Conservation (phyloP, 2,888 invertebrate genomes). For the Hofmannophila pseudospretella region DNA sequence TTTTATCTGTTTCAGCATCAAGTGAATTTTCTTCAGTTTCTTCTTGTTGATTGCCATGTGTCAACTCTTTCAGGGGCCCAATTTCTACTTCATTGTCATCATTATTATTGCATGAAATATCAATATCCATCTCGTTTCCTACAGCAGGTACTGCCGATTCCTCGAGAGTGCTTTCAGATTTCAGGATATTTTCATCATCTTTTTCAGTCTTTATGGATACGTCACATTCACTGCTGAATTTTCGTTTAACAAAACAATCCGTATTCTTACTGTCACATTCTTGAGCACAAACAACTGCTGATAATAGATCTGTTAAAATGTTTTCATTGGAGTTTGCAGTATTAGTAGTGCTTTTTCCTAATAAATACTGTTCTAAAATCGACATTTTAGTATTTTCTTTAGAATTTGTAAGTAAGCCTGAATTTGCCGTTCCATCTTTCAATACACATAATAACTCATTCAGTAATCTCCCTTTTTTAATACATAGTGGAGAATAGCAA, state of each 20-base stretch:
- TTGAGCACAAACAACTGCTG: conserved; percentile 79
- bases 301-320: conserved; percentile 79
- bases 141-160: conserved; percentile 72
- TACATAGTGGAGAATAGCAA: conserved; percentile 90
- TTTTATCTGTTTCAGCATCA: conserved; percentile 30
- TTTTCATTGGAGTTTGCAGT: conserved; percentile 65
- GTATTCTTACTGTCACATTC: conserved; percentile 76
- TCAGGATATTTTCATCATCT: conserved; percentile 41
- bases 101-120: conserved; percentile 58
- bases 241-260: conserved; percentile 66
- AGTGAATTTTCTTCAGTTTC: conserved; percentile 44
- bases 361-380: conserved; percentile 83
- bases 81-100: conserved; percentile 70
- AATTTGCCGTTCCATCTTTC: conserved; percentile 78
- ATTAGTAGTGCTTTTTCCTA: conserved; percentile 67
- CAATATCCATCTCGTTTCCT: conserved; percentile 73
- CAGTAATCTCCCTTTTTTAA: conserved; percentile 84
- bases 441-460: conserved; percentile 81
- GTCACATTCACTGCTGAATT: conserved; percentile 50
- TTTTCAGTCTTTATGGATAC: conserved; percentile 51
- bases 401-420: conserved; percentile 51
- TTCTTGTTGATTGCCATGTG: conserved; percentile 50
- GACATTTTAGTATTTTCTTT: conserved; percentile 79
- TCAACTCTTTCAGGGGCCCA: conserved; percentile 69
- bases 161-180: conserved; percentile 75